phyloP scores from a whole-genome alignment of 2,113 vertebrate species.

The Eublepharis macularius region DNA sequence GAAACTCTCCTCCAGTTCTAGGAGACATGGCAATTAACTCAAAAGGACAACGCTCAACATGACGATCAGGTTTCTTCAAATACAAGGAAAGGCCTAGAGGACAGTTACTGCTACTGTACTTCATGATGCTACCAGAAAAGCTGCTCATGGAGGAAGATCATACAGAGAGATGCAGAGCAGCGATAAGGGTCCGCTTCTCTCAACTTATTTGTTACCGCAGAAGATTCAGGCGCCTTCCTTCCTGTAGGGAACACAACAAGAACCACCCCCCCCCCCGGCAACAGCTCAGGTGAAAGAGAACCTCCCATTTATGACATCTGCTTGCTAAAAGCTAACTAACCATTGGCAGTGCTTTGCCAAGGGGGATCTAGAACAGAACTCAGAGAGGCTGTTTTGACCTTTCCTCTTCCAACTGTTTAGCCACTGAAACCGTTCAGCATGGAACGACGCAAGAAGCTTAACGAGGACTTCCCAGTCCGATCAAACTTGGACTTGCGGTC shows the following conservation, averaged over 20 bases:
- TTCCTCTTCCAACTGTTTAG: not conserved
- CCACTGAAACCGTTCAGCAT: not conserved
- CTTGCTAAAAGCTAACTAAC: not conserved
- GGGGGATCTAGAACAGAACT: not conserved
- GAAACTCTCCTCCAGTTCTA: not conserved
- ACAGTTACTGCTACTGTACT: not conserved
- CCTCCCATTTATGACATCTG: not conserved
- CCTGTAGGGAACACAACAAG: not conserved
- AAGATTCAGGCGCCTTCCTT: not conserved
- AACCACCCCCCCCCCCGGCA: not conserved
- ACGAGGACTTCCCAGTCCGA: not conserved
- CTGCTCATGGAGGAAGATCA: not conserved
- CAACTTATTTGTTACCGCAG: not conserved
- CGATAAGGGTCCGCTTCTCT: not conserved
- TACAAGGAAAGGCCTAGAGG: not conserved
- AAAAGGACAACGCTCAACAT: not conserved
- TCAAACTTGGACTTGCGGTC: not conserved
- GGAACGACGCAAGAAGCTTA: not conserved
- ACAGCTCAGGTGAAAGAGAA: not conserved
- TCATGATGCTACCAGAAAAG: not conserved
- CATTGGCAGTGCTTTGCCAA: not conserved
- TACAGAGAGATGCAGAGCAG: no score
- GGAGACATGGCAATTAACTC: not conserved
- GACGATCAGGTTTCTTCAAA: not conserved
- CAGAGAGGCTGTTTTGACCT: not conserved